These are phyloP conservation scores for Hololepta plana DNA, from an alignment of 2,888 invertebrate species.

Conservation along the genomic window DNA sequence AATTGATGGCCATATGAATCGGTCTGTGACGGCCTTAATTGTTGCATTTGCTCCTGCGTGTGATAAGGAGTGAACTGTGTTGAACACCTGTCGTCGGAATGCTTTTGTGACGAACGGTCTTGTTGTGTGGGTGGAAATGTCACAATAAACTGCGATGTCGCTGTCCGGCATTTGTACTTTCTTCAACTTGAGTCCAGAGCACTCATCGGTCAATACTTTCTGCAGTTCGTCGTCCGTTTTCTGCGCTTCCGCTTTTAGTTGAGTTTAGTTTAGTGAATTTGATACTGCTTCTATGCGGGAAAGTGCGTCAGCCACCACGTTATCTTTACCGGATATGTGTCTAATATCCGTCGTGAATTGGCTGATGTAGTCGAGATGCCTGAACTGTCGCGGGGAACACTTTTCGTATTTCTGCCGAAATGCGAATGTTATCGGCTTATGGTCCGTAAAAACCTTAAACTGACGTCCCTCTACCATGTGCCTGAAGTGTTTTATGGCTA, in stretches of 20 bases:
- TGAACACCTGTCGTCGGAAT: too few relatives aligned
- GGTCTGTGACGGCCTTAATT: slow-evolving; percentile 1
- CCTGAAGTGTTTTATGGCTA: slow-evolving; percentile 7
- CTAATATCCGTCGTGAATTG: slow-evolving; percentile 9
- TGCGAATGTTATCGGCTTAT: slow-evolving; percentile 6
- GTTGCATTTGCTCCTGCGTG: slow-evolving; percentile 6
- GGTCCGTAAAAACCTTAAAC: slow-evolving; percentile 7
- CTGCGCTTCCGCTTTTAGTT: too few relatives aligned
- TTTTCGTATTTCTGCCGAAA: slow-evolving; percentile 6
- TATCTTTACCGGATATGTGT: slow-evolving; percentile 7
- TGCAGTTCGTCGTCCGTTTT: too few relatives aligned
- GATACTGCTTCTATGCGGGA: slow-evolving; percentile 4
- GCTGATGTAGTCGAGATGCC: slow-evolving; percentile 9
- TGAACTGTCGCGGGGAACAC: slow-evolving; percentile 8
- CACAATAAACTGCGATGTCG: slow-evolving; percentile 3
- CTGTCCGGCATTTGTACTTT: not conserved
- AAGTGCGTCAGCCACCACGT: slow-evolving; percentile 7
- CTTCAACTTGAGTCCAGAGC: not conserved
- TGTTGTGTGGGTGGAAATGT: not conserved
- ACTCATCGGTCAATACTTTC: too few relatives aligned
- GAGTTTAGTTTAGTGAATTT: too few relatives aligned
- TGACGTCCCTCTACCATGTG: slow-evolving; percentile 6
- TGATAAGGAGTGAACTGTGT: too few relatives aligned
- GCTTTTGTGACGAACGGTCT: slow-evolving; percentile 4
- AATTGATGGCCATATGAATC: slow-evolving; percentile 8